These are phyloP conservation scores for Rhinolophus ferrumequinum DNA, from an alignment of 2,113 vertebrate genomes.

Conservation along the genomic window DNA sequence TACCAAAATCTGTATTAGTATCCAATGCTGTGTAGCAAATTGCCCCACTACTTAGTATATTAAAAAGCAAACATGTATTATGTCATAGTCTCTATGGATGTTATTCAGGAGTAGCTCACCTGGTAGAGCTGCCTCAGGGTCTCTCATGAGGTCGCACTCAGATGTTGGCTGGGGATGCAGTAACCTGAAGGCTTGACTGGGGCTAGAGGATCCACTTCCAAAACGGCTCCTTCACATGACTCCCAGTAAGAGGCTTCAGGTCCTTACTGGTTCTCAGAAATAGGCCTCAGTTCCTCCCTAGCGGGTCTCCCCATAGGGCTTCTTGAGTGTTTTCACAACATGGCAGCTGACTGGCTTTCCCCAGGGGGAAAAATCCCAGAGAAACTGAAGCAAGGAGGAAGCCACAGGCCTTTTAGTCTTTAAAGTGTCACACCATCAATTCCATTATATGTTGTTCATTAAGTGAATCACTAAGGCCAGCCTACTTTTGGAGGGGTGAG, in stretches of 20 bases:
- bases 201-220: not conserved
- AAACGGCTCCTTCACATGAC: not conserved
- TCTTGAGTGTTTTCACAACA: not conserved
- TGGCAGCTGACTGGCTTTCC: not conserved
- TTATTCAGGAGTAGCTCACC: not conserved
- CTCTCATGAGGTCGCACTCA: not conserved
- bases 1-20: slow-evolving; percentile 23
- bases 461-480: not conserved
- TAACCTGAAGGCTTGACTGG: not conserved
- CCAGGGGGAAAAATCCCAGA: not conserved
- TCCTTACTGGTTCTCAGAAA: not conserved
- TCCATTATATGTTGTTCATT: not conserved
- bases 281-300: not conserved
- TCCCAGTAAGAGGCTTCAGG: not conserved
- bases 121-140: not conserved
- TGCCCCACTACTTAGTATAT: not conserved
- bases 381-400: not conserved
- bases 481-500: fast-evolving
- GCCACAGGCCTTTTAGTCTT: not conserved
- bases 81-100: not conserved
- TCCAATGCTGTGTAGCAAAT: not conserved
- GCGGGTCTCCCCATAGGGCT: not conserved
- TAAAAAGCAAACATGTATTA: not conserved
- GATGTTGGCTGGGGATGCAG: not conserved
- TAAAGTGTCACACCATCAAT: not conserved